phyloP scores from a whole-genome alignment of 30 jellyfish, hydroid and myxozoan genomes.

The Morbakka virulenta region DNA sequence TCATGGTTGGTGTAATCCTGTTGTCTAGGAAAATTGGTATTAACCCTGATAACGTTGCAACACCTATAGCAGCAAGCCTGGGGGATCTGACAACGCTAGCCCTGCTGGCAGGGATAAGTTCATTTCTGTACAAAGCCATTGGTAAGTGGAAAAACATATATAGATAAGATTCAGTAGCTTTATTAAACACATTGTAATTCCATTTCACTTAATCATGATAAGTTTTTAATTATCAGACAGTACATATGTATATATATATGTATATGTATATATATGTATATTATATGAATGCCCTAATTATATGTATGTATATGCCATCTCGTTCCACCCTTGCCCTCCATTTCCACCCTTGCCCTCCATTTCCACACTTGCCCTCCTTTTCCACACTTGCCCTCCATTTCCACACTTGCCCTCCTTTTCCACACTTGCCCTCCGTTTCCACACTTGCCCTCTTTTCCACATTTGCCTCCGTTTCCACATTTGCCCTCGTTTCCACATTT shows the following conservation, averaged over 20 bases:
- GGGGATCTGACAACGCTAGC: slow-evolving; percentile 97
- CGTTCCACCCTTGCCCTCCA: too few species aligned
- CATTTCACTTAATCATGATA: not conserved
- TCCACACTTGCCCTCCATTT: too few species aligned
- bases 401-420: too few species aligned
- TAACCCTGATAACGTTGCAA: slow-evolving; percentile 96
- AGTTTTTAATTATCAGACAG: not conserved
- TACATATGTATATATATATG: not conserved
- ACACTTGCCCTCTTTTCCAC: too few species aligned
- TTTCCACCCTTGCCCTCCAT: too few species aligned
- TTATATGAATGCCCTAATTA: not conserved
- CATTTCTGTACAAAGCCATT: slow-evolving; percentile 67
- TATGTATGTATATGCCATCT: too few species aligned
- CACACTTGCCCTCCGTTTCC: too few species aligned
- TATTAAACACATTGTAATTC: not conserved
- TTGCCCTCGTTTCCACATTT: not conserved
- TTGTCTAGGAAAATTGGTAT: slow-evolving; percentile 69
- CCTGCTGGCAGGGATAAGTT: slow-evolving; percentile 69
- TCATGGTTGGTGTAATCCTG: slow-evolving; percentile 84
- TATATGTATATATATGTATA: not conserved
- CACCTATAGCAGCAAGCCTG: slow-evolving; percentile 98
- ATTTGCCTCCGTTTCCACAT: too few species aligned
- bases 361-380: too few species aligned
- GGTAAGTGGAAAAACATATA: slow-evolving; percentile 41
- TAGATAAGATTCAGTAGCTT: not conserved